Base-by-base conservation (phyloP, 2,888 invertebrate genomes). In the Phalangium opilio region DNA sequence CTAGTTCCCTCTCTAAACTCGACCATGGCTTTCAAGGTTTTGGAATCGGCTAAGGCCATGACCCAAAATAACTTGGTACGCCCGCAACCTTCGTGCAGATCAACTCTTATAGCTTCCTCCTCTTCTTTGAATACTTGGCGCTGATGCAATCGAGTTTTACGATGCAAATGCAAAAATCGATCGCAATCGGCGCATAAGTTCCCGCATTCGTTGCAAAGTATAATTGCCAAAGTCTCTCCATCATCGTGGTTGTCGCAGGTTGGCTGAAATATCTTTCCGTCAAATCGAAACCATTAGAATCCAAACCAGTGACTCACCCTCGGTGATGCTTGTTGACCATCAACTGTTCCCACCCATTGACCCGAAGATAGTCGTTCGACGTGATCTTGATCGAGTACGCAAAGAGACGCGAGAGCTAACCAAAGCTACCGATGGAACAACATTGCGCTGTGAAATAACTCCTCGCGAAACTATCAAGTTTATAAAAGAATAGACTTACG, bases 191-290 rank as follows among this genome's bases (percentile, higher is more conserved):
- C 82, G 66, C 96, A 98, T 32, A 96, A 73, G 52, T 90, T 82
- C 17, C 89, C 90, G 63, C 96, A 98, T 7, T 75, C 74, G 57
- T 78, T 80, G 65, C 96, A 98, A 58, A 90, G 84, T 50, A 96
- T 83, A 50, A 90, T 84, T 1, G 93, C 95, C 12, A 78, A 74
- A 0, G 93, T 95, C 62, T 83, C 78, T 1, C 85, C 86, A 64
- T 98, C 96, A 63, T 98, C 96, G 66, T 98, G 96, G 68, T 98
- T 98, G 44, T 78, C 79, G 69, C 96, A 98, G 54, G 82, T 78
- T 7, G 87, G 83, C 62, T 89, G 74, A 2, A 64, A 62, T n/a
- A 44, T 51, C 4, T 4, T 27, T 4, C 27, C 27, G 8, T 7
- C 27, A 27, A 27, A n/a, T n/a, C n/a, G n/a, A n/a, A n/a, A n/a